These are phyloP conservation scores for Branchellion lobata DNA, from an alignment of 2,888 invertebrate species.

Conservation along the genomic window DNA sequence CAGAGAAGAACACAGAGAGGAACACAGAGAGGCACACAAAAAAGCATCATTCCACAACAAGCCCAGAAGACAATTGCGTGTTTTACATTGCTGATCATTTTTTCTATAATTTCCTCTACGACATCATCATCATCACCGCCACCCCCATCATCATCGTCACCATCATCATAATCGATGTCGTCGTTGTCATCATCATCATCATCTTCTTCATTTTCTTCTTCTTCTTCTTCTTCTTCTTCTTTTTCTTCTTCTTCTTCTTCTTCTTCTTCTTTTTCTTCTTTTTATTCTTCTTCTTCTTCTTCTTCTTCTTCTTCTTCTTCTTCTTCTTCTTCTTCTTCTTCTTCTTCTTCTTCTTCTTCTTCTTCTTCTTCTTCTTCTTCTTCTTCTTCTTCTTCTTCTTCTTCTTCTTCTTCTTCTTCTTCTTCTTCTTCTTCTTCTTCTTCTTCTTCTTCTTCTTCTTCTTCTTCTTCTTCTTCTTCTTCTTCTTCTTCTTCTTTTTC, in stretches of 20 bases:
- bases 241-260: neutral
- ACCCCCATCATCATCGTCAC: neutral
- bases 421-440: too few relatives aligned
- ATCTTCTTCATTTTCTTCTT: neutral
- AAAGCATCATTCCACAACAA: neutral
- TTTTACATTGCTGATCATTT: neutral
- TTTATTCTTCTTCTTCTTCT: too few relatives aligned
- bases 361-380: neutral
- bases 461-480: neutral
- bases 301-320: neutral
- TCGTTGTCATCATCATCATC: neutral
- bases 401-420: too few relatives aligned
- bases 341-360: neutral
- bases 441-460: neutral
- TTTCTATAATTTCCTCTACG: neutral
- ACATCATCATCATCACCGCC: conserved; percentile 7
- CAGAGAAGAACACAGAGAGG: neutral
- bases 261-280: neutral
- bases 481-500: neutral
- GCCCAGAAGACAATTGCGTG: neutral
- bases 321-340: neutral
- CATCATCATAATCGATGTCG: neutral
- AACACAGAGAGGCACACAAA: neutral
- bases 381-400: neutral
- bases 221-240: conserved; percentile 14